These are phyloP conservation scores for Tachysurus vachellii DNA, from an alignment of 2,113 vertebrate species.

Conservation along the genomic window DNA sequence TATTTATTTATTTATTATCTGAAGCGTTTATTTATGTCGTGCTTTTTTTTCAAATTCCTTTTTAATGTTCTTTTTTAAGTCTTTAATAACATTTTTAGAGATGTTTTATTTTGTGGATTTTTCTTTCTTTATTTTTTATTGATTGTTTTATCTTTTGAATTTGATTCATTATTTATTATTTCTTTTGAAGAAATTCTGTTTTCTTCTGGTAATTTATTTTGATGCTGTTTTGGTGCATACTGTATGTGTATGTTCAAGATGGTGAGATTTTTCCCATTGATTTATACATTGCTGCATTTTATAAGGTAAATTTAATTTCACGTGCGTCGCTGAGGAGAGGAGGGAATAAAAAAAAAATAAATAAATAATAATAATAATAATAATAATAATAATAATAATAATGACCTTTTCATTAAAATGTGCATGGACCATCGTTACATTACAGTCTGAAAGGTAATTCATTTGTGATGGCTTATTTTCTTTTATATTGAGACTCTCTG, in stretches of 20 bases:
- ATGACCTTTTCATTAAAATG: too few species aligned
- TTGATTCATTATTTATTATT: background rate
- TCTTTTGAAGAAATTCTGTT: background rate
- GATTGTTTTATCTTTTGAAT: background rate
- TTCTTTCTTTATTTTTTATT: background rate
- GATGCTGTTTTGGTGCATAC: background rate
- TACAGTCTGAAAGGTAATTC: background rate
- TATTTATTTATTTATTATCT: background rate
- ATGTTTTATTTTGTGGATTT: background rate
- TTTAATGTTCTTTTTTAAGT: background rate
- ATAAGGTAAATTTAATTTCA: background rate
- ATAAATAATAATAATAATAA: too few species aligned
- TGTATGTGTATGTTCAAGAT: background rate
- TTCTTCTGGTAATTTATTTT: too few species aligned
- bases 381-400: too few species aligned
- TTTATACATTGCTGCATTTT: background rate
- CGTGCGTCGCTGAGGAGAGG: too few species aligned
- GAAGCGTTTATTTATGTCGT: background rate
- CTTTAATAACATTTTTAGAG: background rate
- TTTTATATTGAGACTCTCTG: background rate
- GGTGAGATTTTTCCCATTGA: background rate
- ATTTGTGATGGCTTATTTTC: background rate
- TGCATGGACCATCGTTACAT: too few species aligned
- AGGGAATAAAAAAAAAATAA: background rate
- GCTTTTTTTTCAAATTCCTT: background rate